These are phyloP conservation scores for Drosophila kohkoa DNA, from an alignment of 1,140 invertebrate genomes.

Conservation along the genomic window DNA sequence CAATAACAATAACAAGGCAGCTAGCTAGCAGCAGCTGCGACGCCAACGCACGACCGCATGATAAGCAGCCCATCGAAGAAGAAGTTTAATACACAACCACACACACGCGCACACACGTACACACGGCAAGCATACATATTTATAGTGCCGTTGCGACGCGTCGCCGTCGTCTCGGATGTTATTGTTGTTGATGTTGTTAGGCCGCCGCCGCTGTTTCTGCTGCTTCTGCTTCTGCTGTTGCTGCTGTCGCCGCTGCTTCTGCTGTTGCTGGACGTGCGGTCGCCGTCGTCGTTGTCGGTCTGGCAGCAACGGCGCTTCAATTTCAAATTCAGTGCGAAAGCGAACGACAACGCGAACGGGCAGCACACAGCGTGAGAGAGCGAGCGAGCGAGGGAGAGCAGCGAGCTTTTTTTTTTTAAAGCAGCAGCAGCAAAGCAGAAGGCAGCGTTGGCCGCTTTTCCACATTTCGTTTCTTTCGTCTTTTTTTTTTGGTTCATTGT, in stretches of 20 bases:
- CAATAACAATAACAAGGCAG: conserved; percentile 5
- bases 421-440: conserved; percentile 9
- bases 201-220: conserved; percentile 12
- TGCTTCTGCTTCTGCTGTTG: conserved; percentile 5
- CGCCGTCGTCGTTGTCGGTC: conserved; percentile 11
- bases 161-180: conserved; percentile 39
- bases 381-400: conserved; percentile 20
- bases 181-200: conserved; percentile 40
- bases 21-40: conserved; percentile 8
- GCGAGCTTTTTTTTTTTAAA: conserved; percentile 28
- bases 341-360: conserved; percentile 58
- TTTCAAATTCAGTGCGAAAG: conserved; percentile 66
- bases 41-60: conserved; percentile 44
- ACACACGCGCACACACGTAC: conserved; percentile 2
- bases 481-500: conserved; percentile 13
- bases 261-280: conserved; percentile 38
- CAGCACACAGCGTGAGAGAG: conserved; percentile 9
- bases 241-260: conserved; percentile 6
- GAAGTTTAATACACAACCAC: conserved; percentile 33
- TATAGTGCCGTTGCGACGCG: conserved; percentile 23
- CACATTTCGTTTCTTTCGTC: conserved; percentile 26
- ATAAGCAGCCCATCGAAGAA: conserved; percentile 49
- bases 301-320: conserved; percentile 52
- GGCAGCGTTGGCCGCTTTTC: conserved; percentile 33
- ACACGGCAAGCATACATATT: conserved; percentile 6